Conservation (phyloP, 1,140 invertebrate species). For the Bombus fervidus region DNA sequence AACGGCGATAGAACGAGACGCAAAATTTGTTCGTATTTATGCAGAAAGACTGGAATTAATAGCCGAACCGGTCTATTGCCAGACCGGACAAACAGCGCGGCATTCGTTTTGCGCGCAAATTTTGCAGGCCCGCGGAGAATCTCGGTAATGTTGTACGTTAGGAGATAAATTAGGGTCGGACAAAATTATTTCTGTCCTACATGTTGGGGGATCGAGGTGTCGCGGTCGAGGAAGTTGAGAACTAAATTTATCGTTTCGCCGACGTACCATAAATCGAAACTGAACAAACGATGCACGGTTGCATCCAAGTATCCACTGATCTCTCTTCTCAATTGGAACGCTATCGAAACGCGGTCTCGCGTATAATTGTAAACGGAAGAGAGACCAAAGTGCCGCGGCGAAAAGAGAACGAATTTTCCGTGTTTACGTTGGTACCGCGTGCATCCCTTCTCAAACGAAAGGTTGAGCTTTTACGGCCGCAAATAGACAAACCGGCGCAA, state of each 20-base stretch:
- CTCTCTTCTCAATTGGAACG: not conserved
- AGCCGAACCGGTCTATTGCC: not conserved
- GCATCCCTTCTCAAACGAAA: not conserved
- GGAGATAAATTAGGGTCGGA: constrained; percentile 25
- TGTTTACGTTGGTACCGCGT: constrained; percentile 56
- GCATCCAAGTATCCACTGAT: too few species aligned
- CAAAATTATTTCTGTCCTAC: constrained; percentile 49
- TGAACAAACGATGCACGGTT: not conserved
- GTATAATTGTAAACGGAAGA: constrained; percentile 7
- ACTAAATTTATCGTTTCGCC: constrained; percentile 48
- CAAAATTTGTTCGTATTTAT: not conserved
- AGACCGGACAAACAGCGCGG: not conserved
- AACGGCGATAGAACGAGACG: not conserved
- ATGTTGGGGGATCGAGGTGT: constrained; percentile 16
- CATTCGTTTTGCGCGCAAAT: not conserved
- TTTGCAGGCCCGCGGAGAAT: not conserved
- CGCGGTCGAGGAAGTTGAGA: constrained; percentile 28
- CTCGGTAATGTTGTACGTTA: constrained; percentile 5
- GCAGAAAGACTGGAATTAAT: not conserved
- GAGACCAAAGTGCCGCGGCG: not conserved
- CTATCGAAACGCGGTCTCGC: not conserved
- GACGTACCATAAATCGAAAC: constrained; percentile 12
- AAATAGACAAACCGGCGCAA: constrained; percentile 42
- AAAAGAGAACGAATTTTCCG: constrained; percentile 50
- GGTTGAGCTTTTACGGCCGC: constrained; percentile 38